Base-by-base conservation (phyloP, 2,113 vertebrate genomes). In the Neolamprologus toae region DNA sequence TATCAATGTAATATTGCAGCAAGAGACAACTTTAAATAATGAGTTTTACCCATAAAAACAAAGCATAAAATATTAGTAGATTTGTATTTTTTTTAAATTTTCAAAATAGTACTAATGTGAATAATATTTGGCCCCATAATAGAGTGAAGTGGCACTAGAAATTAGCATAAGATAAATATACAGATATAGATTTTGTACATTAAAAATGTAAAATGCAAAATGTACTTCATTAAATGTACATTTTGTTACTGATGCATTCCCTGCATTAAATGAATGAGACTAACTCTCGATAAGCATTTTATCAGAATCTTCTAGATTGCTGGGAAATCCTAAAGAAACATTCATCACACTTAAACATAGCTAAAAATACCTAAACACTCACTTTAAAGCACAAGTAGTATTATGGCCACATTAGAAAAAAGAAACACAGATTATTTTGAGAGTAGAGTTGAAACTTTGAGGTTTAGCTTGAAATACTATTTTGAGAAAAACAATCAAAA, bases 211-310 rank as follows among this genome's bases (percentile, higher is more conserved):
- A 16, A 31, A 9, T 59, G 26, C 13, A 59, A 61, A 61, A 63
- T 19, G 9, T 35, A 33, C 16, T 19, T 63, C 6, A 35, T 35
- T 66, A 21, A 40, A 40, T 23, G 13, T 73, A 73, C 1, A 1
- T 73, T 73, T 40, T 4, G 3, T 21, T 23, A 42, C 35, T 42
- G 35, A 71, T 71, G 35, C 66, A 14, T 71, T 71, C n/a, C 66
- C 66, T 71, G 35, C 35, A 71, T 42, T 40, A 1, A 71, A 42
- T n/a, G 7, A 63, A 63, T 35, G 31, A 4, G 28, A 63, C 17
- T 63, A 63, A 19, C 16, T 0, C 4, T 63, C 5, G 0, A 31
- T 31, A 19, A 35, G 9, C 31, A 35, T 63, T 63, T 11, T 35
- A 35, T 35, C 28, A 63, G 9, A 35, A 35, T 35, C 31, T 35